Evolutionary conservation across 2,113 vertebrate genomes (phyloP).

Genomic region (Nansenia antarctica): DNA sequence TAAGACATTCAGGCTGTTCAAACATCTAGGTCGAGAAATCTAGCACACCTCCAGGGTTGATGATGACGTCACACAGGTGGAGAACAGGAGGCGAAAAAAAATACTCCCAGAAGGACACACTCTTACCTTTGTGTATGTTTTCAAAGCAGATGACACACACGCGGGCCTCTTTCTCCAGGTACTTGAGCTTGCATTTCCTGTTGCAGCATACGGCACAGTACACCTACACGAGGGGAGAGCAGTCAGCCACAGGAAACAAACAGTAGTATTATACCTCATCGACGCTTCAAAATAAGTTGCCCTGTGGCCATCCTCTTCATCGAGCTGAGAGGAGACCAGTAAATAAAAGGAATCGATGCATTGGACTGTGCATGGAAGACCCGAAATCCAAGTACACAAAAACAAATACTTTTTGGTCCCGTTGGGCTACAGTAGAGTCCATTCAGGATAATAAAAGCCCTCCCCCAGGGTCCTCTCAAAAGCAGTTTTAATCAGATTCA

Average conservation of each 20-base stretch:
- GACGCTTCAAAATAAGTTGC: neutral
- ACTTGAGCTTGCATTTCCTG: conserved; percentile 89
- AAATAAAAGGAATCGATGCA: neutral
- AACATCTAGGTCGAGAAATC: no score
- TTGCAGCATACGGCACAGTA: conserved; percentile 93
- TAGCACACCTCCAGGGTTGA: no score
- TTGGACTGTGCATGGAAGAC: neutral
- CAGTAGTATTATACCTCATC: neutral
- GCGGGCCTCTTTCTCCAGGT: conserved; percentile 94
- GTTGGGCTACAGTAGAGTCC: neutral
- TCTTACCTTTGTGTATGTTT: conserved; percentile 88
- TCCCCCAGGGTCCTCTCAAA: conserved; percentile 21
- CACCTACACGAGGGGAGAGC: conserved; percentile 76
- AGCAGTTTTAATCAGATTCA: conserved; percentile 39
- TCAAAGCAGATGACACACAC: conserved; percentile 90
- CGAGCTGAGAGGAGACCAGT: neutral
- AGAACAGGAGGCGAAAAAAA: no score
- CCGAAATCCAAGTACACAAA: neutral
- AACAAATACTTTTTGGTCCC: neutral
- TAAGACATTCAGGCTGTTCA: no score
- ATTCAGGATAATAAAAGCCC: conserved; percentile 23
- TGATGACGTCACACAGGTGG: no score
- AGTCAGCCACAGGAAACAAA: neutral
- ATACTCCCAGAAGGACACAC: neutral
- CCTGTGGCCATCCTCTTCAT: neutral